Evolutionary conservation across 2,113 vertebrate genomes (phyloP), one percentile per base, ranked within the genome.

Genomic region (Prinia subflava): DNA sequence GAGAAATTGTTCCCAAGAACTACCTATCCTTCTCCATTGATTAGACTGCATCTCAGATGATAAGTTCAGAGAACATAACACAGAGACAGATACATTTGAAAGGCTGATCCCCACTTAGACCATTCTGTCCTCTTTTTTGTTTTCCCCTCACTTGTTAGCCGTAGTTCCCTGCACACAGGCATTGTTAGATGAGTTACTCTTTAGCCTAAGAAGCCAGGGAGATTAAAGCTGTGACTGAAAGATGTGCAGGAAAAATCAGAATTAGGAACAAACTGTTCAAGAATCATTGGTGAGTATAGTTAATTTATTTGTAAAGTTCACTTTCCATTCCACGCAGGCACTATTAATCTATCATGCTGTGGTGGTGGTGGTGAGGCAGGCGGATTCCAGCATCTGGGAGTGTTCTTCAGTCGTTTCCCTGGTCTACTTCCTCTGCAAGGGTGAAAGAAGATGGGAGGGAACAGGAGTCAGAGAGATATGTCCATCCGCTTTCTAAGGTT

Each of bases 261-360:
- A 57, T 9, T 30, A 18, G 14, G 42, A 92, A 67, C 33, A 84
- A 94, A 88, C 24, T 52, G 79, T 46, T 86, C 15, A 80, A 64
- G 88, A 86, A 42, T 55, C 30, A 87, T 55, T 83, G 73, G 47
- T 92, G 25, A 95, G 42, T 92, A 74, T 9, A 63, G 47, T 92
- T 92, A 92, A 88, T 86, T 91, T 86, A 76, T 94, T 92, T 87
- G 42, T 35, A 39, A 84, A 89, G 28, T 91, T 74, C 30, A 39
- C 44, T 81, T 92, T 35, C 28, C 47, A 44, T 67, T 84, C 16
- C 50, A 83, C 67, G 50, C 56, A 81, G 80, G 16, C 27, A 67
- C 33, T 70, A 57, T 57, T 77, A 15, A 18, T 91, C 44, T 77
- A 55, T 81, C 76, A 37, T 5, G 39, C 46, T 27, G 21, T 41